A percentile compares a stretch with the other conserved stretches of the same genome.
phyloP scores from a whole-genome alignment of 2,888 invertebrate genomes.

The Drosophila quinaria region DNA sequence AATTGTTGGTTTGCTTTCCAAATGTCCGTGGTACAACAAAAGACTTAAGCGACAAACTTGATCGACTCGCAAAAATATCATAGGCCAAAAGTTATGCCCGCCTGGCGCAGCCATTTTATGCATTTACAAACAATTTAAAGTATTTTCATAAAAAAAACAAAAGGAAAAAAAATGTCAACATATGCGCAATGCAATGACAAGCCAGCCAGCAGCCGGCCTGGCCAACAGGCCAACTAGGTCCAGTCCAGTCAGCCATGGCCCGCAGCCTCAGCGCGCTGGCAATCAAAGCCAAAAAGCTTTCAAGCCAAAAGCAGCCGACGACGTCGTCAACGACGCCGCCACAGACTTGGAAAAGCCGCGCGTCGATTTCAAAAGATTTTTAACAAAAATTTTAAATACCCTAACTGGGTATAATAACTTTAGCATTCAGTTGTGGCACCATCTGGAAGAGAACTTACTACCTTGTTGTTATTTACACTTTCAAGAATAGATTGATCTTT shows the following conservation, averaged over 20 bases:
- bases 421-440: background rate
- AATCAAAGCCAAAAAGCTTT: slow-evolving; percentile 74
- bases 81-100: slow-evolving; percentile 49
- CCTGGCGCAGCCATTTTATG: slow-evolving; percentile 55
- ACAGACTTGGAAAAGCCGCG: slow-evolving; percentile 62
- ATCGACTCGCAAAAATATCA: slow-evolving; percentile 54
- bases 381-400: slow-evolving; percentile 56
- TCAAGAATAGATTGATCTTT: background rate
- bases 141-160: slow-evolving; percentile 60
- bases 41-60: slow-evolving; percentile 58
- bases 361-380: slow-evolving; percentile 70
- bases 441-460: too few species aligned
- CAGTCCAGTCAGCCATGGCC: slow-evolving; percentile 65
- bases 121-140: slow-evolving; percentile 73
- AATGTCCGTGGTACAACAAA: slow-evolving; percentile 48
- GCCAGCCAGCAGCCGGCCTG: slow-evolving; percentile 43
- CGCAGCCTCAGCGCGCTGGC: slow-evolving; percentile 58
- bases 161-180: slow-evolving; percentile 69
- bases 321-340: slow-evolving; percentile 59
- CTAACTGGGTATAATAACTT: slow-evolving; percentile 32
- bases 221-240: slow-evolving; percentile 33
- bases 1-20: slow-evolving; percentile 49
- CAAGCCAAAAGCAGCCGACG: slow-evolving; percentile 68
- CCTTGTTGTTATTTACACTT: background rate
- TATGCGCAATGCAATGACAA: slow-evolving; percentile 74